Base-by-base conservation (phyloP, 2,113 vertebrate species). In the Hirundichthys speculiger region DNA sequence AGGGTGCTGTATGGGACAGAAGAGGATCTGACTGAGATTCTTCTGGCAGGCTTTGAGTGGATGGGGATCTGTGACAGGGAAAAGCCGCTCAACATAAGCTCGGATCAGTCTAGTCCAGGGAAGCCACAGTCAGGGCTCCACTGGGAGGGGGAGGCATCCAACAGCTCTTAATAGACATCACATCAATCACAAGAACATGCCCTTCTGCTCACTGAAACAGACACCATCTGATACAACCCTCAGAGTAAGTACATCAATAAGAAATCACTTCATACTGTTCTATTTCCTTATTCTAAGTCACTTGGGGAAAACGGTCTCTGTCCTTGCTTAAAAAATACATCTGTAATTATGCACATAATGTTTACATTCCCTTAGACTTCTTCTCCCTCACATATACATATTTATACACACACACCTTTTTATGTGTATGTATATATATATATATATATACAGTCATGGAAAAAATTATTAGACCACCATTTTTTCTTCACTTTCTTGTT, bases 51-150 rank as follows among this genome's bases (percentile, higher is more conserved):
- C 61, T 75, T 75, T 65, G 65, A 76, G 73, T 21, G 50, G 62
- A 80, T 46, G 39, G 45, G 30, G 69, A 80, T 79, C 64, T 1
- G 1, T 60, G 63, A 77, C 52, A 55, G 60, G 57, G 66, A 43
- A 75, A 84, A 85, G 80, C 70, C 51, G 72, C 73, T 86, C 84
- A 83, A 40, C 62, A 46, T 80, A 83, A 86, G 85, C 75, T 79
- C 69, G 62, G 76, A 87, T 90, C 79, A 79, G 79, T 84, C 73
- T 77, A 53, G 62, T 74, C 73, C 75, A 49, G 27, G 64, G 64
- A 84, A 72, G 85, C 75, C 66, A 61, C 54, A 41, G 69, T 74
- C 51, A 52, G 65, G 68, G 48, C 58, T 72, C 62, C 40, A 42
- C 49, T 43, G 61, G 52, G 64, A 55, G 70, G 68, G 80, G 49